Conservation (phyloP, 2,797 vertebrate genomes). For the Orientallactaga sibirica region DNA sequence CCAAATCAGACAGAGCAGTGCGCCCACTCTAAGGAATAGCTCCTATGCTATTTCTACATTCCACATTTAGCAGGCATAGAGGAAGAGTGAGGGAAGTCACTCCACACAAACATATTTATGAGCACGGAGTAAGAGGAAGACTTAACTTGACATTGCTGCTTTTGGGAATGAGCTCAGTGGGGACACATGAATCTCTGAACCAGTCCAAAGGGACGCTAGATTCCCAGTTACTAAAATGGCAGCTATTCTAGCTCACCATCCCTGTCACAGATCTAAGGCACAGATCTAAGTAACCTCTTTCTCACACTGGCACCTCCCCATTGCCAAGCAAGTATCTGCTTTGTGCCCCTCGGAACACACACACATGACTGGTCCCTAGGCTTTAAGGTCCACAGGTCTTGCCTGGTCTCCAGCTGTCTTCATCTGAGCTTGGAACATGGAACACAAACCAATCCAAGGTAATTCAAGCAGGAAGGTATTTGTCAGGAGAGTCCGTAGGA, state of each 20-base stretch:
- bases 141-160: not conserved
- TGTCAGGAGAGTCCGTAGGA: not conserved
- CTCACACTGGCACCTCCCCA: no score
- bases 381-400: not conserved
- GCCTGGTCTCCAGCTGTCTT: not conserved
- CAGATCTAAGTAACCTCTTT: not conserved
- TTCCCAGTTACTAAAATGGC: not conserved
- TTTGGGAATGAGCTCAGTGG: not conserved
- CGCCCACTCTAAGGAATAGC: not conserved
- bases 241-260: no score
- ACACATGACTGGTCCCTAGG: fast-evolving
- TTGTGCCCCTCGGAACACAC: not conserved
- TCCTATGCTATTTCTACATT: not conserved
- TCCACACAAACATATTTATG: not conserved
- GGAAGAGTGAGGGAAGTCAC: not conserved
- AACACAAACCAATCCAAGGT: not conserved
- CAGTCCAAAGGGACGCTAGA: not conserved
- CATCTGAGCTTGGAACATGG: not conserved
- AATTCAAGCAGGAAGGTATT: not conserved
- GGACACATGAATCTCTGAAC: not conserved
- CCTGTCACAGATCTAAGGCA: not conserved
- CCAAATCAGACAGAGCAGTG: not conserved
- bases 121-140: not conserved
- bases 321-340: not conserved
- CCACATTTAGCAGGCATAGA: conserved; percentile 34